Conservation (phyloP, 1,140 invertebrate genomes). For the Uloborus diversus region DNA sequence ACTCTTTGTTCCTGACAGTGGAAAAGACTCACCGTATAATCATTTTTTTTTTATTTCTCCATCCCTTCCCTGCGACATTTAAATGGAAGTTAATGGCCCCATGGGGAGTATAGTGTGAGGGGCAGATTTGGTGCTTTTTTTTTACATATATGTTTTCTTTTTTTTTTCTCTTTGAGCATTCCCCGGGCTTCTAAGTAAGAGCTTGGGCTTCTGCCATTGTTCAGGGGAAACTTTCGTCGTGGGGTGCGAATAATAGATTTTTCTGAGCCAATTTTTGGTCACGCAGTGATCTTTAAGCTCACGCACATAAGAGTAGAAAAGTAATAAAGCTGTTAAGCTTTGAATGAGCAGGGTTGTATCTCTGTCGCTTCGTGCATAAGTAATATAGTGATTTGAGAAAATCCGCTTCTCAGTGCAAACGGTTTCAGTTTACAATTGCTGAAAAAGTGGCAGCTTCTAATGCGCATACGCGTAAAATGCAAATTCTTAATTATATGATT, state of each 20-base stretch:
- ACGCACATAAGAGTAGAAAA: too few relatives aligned
- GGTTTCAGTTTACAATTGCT: too few relatives aligned
- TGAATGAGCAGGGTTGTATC: too few relatives aligned
- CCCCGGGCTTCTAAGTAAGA: conserved; percentile 26
- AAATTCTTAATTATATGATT: too few relatives aligned
- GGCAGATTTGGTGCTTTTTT: conserved; percentile 44
- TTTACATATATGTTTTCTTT: conserved; percentile 6
- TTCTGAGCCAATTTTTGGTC: neutral
- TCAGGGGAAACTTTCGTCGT: neutral
- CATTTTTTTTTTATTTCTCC: conserved; percentile 16
- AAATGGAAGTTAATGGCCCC: conserved; percentile 52
- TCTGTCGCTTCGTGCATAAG: too few relatives aligned
- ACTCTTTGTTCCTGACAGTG: conserved; percentile 11
- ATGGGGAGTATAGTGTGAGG: conserved; percentile 14
- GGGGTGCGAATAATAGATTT: neutral
- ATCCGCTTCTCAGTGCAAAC: too few relatives aligned
- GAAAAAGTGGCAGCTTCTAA: too few relatives aligned
- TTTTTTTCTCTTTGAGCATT: neutral
- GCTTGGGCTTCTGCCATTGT: conserved; percentile 21
- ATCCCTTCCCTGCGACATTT: conserved; percentile 39
- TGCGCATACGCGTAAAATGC: too few relatives aligned
- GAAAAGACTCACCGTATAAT: conserved; percentile 20
- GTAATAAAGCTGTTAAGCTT: too few relatives aligned
- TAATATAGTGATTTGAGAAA: too few relatives aligned
- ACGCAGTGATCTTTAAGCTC: neutral